Base-by-base conservation (phyloP, 2,888 invertebrate genomes). In the Philopedon plagiatum region DNA sequence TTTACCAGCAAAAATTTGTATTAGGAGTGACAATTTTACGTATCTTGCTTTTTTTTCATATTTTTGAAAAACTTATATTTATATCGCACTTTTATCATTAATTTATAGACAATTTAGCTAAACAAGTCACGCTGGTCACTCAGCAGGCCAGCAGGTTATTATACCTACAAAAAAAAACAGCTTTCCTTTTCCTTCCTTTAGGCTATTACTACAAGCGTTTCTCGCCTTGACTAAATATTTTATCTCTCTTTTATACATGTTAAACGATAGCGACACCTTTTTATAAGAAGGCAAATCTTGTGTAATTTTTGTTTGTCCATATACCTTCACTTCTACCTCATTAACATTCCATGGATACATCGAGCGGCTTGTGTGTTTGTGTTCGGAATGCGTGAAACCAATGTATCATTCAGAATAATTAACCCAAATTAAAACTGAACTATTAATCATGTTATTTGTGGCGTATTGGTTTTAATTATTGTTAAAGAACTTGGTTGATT, bases 131-230 rank as follows among this genome's bases (percentile, higher is more conserved):
- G 51, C 15, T 51, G 29, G 26, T 15, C 51, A 29, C 15, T 46
- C 19, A 15, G 8, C 26, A 32, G 29, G 49, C 21, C 5, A n/a
- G 46, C 11, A 41, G 21, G 21, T 37, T 15, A 32, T 29, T 13
- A 26, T 58, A 39, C 26, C 58, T 58, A 41, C 41, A 58, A 58
- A 54, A 39, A 58, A 58, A 58, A 54, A 39, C 51, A 61, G 61
- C 68, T 61, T 68, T 68, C 68, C 68, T 68, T 68, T 68, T 61
- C 61, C 68, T 68, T 61, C 68, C 61, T 68, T 19, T 21, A 61
- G 61, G 61, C 68, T 41, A 61, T 54, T 54, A 46, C n/a, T 58
- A 49, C 15, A 23, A 67, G 11, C 23, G 18, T 37, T 64, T 61
- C 37, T 61, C 37, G 51, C 54, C 51, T 61, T 68, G 68, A n/a